These are phyloP conservation scores for Cataglyphis altisquamis DNA, from an alignment of 2,888 invertebrate genomes.

Conservation along the genomic window DNA sequence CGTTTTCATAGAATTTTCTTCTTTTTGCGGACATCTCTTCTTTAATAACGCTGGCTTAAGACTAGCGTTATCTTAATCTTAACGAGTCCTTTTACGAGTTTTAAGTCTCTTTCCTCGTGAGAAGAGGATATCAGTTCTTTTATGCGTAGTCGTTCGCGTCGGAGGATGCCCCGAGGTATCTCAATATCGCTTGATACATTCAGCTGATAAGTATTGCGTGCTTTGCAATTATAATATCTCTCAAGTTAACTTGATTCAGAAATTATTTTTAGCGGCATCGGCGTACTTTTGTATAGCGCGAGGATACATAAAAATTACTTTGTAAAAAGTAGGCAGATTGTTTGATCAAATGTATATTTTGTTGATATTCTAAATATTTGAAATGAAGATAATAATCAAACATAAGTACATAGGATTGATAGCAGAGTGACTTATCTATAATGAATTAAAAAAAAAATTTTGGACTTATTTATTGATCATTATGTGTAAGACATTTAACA, in stretches of 20 bases:
- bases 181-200: slow-evolving; percentile 34
- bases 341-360: slow-evolving; percentile 5
- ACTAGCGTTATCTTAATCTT: slow-evolving; percentile 32
- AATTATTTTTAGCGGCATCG: slow-evolving; percentile 19
- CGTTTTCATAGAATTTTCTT: slow-evolving; percentile 3
- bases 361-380: slow-evolving; percentile 5
- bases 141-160: slow-evolving; percentile 11
- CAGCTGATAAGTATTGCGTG: slow-evolving; percentile 49
- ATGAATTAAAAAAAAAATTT: not conserved
- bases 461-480: not conserved
- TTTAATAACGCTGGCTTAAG: slow-evolving; percentile 41
- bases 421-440: not conserved
- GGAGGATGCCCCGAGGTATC: slow-evolving; percentile 11
- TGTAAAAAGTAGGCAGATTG: slow-evolving; percentile 21
- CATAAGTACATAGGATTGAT: not conserved
- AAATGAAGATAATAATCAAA: slow-evolving; percentile 6
- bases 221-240: slow-evolving; percentile 51
- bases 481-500: not conserved
- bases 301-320: slow-evolving; percentile 26
- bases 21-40: not conserved
- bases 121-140: slow-evolving; percentile 23
- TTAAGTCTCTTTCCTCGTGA: not conserved
- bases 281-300: not conserved
- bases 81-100: slow-evolving; percentile 13
- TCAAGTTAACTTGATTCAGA: slow-evolving; percentile 43